A percentile compares a stretch with the other conserved stretches of the same genome.
phyloP scores from a whole-genome alignment of 2,797 vertebrate genomes.

The Mormyrops boulengeri region DNA sequence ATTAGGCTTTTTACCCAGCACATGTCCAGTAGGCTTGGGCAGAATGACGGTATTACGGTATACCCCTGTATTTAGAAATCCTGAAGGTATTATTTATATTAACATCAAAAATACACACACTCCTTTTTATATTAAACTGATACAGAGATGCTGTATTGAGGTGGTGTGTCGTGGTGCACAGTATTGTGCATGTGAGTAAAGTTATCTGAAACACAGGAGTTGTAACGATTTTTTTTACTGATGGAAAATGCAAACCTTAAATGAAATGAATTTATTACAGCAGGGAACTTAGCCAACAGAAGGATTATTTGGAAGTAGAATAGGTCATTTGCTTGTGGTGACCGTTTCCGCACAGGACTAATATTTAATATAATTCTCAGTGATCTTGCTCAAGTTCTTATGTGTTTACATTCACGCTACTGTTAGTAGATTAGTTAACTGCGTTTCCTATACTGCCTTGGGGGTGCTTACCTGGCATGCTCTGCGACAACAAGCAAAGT shows the following conservation, averaged over 20 bases:
- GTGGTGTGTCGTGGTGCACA: neutral
- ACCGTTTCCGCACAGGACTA: neutral
- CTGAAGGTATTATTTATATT: neutral
- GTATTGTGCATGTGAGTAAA: neutral
- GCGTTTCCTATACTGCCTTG: neutral
- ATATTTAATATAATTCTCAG: neutral
- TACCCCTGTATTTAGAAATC: neutral
- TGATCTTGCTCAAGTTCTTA: neutral
- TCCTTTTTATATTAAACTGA: neutral
- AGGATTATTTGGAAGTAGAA: no score
- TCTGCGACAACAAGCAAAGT: neutral
- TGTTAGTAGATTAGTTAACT: neutral
- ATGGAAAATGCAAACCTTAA: no score
- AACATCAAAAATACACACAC: neutral
- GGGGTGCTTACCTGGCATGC: neutral
- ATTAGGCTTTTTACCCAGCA: neutral
- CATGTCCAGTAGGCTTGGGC: neutral
- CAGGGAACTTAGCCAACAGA: no score
- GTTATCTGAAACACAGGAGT: no score
- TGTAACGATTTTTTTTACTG: no score
- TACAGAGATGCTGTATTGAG: neutral
- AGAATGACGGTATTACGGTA: neutral
- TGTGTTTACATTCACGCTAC: neutral
- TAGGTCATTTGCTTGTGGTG: no score
- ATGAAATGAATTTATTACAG: no score